Percentiles rank a stretch among this genome's conserved stretches.
phyloP scores from a whole-genome alignment of 2,113 vertebrate genomes.

The Merops nubicus region DNA sequence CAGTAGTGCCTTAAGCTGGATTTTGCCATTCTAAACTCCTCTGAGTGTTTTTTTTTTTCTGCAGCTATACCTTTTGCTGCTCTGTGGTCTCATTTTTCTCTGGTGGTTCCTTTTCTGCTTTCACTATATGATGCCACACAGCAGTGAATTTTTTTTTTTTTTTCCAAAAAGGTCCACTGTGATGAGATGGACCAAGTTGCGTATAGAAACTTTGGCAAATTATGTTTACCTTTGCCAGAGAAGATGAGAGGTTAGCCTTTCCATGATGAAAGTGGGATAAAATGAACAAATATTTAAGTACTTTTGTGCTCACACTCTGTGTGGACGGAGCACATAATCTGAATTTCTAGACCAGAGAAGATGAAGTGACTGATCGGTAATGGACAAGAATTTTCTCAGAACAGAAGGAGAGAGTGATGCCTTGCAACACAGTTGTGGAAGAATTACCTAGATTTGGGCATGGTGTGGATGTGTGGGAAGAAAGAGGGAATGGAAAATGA shows the following conservation, averaged over 20 bases:
- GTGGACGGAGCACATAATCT: neutral
- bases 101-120: neutral
- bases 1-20: neutral
- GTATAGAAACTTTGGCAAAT: neutral
- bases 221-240: neutral
- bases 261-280: neutral
- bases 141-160: neutral
- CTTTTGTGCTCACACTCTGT: neutral
- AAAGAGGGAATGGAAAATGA: conserved; percentile 38
- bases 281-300: neutral
- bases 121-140: neutral
- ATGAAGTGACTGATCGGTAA: neutral
- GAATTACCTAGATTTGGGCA: neutral
- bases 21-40: neutral
- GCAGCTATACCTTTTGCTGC: neutral
- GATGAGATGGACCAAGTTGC: neutral
- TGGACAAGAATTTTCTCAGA: neutral
- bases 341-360: neutral
- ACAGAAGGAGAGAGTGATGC: neutral
- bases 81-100: neutral
- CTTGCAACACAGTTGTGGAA: neutral
- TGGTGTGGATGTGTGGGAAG: conserved; percentile 24
- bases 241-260: neutral
- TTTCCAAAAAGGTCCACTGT: neutral
- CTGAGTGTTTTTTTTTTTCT: neutral